Evolutionary conservation across 1,140 invertebrate species (phyloP).

Genomic region (Onthophagus taurus): DNA sequence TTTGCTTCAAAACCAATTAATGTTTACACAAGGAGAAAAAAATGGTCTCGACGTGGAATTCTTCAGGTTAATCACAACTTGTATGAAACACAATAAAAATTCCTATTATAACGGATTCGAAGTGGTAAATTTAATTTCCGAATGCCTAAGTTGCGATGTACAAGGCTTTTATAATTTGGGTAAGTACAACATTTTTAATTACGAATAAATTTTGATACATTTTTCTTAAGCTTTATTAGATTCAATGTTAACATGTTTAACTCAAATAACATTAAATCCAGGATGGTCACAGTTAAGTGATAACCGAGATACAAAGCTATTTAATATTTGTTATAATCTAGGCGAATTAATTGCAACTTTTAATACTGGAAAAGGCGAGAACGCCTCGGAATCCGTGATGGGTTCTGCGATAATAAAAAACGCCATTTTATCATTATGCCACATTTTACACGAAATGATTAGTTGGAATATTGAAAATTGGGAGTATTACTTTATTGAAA

Average conservation of each 20-base stretch:
- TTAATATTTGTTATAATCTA: conserved; percentile 32
- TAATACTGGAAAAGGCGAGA: conserved; percentile 38
- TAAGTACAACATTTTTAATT: conserved; percentile 21
- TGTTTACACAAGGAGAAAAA: too few relatives aligned
- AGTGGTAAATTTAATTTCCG: conserved; percentile 31
- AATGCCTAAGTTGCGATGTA: too few relatives aligned
- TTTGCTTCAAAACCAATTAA: too few relatives aligned
- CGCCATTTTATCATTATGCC: conserved; percentile 45
- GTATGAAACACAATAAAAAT: too few relatives aligned
- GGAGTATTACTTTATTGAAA: conserved; percentile 33
- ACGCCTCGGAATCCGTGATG: conserved; percentile 44
- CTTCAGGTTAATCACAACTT: too few relatives aligned
- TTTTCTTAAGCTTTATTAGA: conserved; percentile 41
- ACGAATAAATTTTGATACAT: too few relatives aligned
- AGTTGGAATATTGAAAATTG: conserved; percentile 33
- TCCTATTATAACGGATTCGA: conserved; percentile 33
- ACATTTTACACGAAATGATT: conserved; percentile 43
- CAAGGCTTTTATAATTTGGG: conserved; percentile 48
- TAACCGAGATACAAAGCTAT: too few relatives aligned
- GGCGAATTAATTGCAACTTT: conserved; percentile 45
- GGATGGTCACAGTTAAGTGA: too few relatives aligned
- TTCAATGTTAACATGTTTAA: conserved; percentile 41
- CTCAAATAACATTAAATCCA: conserved; percentile 40
- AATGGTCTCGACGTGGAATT: too few relatives aligned
- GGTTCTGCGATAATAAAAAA: conserved; percentile 45